Evolutionary conservation across 92 coral and sea anemone genomes (phyloP).

Genomic region (Phenganax stokvisi): DNA sequence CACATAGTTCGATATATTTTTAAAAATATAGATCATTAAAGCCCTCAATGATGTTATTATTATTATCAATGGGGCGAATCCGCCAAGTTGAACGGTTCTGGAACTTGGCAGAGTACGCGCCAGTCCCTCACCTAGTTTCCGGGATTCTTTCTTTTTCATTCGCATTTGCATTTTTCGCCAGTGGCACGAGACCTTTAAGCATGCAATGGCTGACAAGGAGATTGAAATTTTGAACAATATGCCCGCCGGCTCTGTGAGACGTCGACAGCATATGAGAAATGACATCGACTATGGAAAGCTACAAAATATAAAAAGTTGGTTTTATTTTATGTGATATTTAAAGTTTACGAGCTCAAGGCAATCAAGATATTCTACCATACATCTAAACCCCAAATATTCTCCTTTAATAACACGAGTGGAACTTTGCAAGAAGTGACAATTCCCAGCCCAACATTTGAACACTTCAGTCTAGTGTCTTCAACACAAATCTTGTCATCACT

Average conservation of each 20-base stretch:
- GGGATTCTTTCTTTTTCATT: not conserved
- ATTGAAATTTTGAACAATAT: conserved; percentile 74
- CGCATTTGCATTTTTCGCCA: conserved; percentile 38
- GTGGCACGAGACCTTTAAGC: conserved; percentile 58
- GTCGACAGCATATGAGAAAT: conserved; percentile 71
- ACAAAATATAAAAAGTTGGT: conserved; percentile 11
- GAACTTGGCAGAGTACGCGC: no score
- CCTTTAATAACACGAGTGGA: no score
- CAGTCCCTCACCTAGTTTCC: conserved; percentile 10
- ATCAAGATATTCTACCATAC: no score
- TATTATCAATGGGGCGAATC: no score
- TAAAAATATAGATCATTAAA: not conserved
- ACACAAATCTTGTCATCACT: no score
- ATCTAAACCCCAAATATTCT: no score
- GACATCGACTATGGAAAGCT: conserved; percentile 79
- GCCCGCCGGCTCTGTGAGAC: conserved; percentile 96
- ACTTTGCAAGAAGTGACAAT: no score
- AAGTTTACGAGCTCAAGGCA: no score
- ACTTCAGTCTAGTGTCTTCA: no score
- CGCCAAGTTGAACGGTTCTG: no score
- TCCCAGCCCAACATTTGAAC: no score
- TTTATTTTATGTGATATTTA: not conserved
- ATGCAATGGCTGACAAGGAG: conserved; percentile 76
- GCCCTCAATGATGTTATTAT: no score
- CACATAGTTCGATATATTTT: not conserved